Conservation (phyloP, 2,113 vertebrate genomes). For the Embiotoca jacksoni region DNA sequence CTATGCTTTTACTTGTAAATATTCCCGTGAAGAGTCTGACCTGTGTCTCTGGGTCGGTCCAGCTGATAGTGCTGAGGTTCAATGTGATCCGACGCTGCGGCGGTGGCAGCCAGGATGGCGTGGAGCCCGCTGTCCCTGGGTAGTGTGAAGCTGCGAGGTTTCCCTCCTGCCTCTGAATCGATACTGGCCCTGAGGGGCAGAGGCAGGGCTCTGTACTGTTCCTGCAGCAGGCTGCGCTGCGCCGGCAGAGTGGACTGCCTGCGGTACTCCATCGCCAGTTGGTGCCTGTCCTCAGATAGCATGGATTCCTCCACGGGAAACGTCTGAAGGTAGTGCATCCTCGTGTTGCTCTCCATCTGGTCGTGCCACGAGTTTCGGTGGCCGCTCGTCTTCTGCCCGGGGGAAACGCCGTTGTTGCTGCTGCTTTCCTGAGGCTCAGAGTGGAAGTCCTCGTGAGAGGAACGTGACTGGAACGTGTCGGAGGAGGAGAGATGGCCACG, state of each 20-base stretch:
- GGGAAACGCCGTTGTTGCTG: conserved; percentile 84
- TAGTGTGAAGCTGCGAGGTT: conserved; percentile 96
- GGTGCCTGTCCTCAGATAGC: conserved; percentile 85
- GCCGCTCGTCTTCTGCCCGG: conserved; percentile 89
- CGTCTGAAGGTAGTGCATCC: conserved; percentile 96
- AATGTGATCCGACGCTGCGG: conserved; percentile 85
- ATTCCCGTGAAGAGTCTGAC: conserved; percentile 60
- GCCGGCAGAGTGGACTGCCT: conserved; percentile 95
- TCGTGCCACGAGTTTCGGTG: conserved; percentile 97
- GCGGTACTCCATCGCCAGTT: conserved; percentile 90
- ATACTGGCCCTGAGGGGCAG: conserved; percentile 74
- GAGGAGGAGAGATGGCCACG: conserved; percentile 94
- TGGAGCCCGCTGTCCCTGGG: conserved; percentile 96
- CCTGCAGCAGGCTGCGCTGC: conserved; percentile 92
- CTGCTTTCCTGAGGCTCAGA: conserved; percentile 84
- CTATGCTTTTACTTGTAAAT: not conserved
- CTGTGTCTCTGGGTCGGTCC: conserved; percentile 82
- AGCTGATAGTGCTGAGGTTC: conserved; percentile 86
- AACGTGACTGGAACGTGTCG: conserved; percentile 96
- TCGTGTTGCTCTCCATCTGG: conserved; percentile 94
- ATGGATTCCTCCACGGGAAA: conserved; percentile 92
- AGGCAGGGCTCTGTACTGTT: conserved; percentile 91
- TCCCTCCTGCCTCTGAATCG: conserved; percentile 79
- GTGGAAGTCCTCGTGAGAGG: conserved; percentile 94
- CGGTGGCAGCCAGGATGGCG: conserved; percentile 89